Evolutionary conservation across 2,797 vertebrate genomes (phyloP).

Genomic region (Cossypha caffra): DNA sequence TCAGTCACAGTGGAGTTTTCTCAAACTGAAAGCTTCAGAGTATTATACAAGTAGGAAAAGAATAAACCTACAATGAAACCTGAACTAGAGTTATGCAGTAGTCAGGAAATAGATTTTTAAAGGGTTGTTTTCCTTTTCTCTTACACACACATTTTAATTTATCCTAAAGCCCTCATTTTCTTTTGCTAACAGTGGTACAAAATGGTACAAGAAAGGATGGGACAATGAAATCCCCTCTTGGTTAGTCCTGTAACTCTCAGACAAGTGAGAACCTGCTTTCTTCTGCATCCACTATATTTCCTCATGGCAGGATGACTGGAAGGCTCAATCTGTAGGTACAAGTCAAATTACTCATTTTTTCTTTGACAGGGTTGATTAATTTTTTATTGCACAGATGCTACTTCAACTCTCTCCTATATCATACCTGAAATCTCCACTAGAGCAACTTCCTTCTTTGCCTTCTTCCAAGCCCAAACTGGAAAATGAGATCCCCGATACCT

Average conservation of each 20-base stretch:
- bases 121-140: not conserved
- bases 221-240: not conserved
- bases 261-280: not conserved
- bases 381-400: not conserved
- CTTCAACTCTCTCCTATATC: not conserved
- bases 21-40: not conserved
- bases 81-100: not conserved
- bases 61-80: not conserved
- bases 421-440: not conserved
- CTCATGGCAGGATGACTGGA: not conserved
- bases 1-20: not conserved
- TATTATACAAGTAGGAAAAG: not conserved
- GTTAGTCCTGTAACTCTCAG: not conserved
- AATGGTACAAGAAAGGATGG: not conserved
- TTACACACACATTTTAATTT: not conserved
- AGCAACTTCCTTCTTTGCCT: not conserved
- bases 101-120: not conserved
- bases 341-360: not conserved
- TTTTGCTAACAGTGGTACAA: not conserved
- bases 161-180: not conserved
- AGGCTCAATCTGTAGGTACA: not conserved
- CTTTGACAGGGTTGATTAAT: not conserved
- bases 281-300: not conserved
- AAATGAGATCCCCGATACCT: not conserved
- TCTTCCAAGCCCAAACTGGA: not conserved